Conservation (phyloP, 2,113 vertebrate genomes). For the Salvelinus fontinalis region DNA sequence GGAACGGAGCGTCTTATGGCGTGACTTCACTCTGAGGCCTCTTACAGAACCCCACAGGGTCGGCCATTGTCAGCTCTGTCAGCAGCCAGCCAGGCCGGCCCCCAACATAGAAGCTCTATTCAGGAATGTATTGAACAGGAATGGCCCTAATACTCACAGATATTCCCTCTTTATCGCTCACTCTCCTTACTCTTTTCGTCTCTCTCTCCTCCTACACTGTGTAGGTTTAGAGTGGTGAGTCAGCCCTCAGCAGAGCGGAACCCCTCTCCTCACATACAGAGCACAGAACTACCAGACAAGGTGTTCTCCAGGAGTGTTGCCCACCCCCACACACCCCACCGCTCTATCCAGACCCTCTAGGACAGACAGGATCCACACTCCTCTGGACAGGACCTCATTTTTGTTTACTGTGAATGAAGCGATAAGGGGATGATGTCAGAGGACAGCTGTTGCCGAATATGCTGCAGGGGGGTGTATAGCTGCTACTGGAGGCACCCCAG, state of each 20-base stretch:
- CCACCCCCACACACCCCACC: background rate
- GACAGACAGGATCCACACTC: background rate
- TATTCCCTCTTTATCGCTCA: slow-evolving; percentile 1
- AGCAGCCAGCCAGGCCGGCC: background rate
- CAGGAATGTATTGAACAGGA: slow-evolving; percentile 39
- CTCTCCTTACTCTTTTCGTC: slow-evolving; percentile 7
- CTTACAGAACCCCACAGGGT: slow-evolving; percentile 48
- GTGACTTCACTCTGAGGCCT: slow-evolving; percentile 36
- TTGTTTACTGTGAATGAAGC: slow-evolving; percentile 21
- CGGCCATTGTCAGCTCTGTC: slow-evolving; percentile 48
- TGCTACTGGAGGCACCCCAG: slow-evolving; percentile 53
- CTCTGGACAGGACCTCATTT: background rate
- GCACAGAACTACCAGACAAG: slow-evolving; percentile 6
- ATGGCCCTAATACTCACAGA: slow-evolving; percentile 39
- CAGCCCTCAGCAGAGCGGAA: background rate
- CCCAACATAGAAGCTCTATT: slow-evolving; percentile 37
- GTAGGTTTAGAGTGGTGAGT: slow-evolving; percentile 5
- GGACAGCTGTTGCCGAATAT: slow-evolving; percentile 41
- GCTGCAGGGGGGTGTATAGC: slow-evolving; percentile 65
- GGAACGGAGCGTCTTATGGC: slow-evolving; percentile 10
- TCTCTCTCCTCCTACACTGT: slow-evolving; percentile 13
- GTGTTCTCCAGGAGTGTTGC: background rate
- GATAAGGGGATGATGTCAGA: slow-evolving; percentile 43
- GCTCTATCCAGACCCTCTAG: slow-evolving; percentile 25
- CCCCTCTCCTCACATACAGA: slow-evolving; percentile 6